A percentile compares a stretch with the other conserved stretches of the same genome.
phyloP scores from a whole-genome alignment of 2,888 invertebrate species.

The Linnaemya vulpina region DNA sequence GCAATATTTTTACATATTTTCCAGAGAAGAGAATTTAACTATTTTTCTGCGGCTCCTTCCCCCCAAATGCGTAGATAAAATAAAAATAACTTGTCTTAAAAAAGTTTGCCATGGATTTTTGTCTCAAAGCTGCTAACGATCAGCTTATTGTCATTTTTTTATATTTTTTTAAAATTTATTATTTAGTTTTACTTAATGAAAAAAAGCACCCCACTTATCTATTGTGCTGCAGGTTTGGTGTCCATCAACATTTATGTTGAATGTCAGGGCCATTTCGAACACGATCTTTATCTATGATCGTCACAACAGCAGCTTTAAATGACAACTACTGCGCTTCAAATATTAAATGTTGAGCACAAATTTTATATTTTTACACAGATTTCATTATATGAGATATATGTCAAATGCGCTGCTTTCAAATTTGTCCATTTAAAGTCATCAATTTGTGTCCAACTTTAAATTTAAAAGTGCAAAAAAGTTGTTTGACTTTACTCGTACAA shows the following conservation, averaged over 20 bases:
- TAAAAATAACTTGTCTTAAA: slow-evolving; percentile 32
- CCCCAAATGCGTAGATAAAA: neutral
- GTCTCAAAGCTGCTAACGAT: neutral
- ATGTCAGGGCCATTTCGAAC: slow-evolving; percentile 73
- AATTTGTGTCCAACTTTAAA: slow-evolving; percentile 35
- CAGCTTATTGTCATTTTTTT: slow-evolving; percentile 17
- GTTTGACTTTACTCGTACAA: no score
- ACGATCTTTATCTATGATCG: slow-evolving; percentile 47
- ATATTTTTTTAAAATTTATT: slow-evolving; percentile 14
- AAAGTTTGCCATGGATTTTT: slow-evolving; percentile 39
- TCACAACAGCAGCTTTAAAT: neutral
- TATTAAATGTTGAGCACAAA: slow-evolving; percentile 31
- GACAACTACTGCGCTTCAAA: slow-evolving; percentile 25
- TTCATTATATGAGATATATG: neutral
- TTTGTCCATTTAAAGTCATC: slow-evolving; percentile 56
- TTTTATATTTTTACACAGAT: slow-evolving; percentile 18
- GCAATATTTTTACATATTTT: no score
- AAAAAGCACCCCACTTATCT: slow-evolving; percentile 34
- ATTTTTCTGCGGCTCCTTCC: neutral
- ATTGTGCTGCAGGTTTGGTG: slow-evolving; percentile 31
- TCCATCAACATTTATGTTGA: slow-evolving; percentile 66
- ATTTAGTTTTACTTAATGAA: slow-evolving; percentile 13
- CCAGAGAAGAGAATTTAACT: slow-evolving; percentile 10
- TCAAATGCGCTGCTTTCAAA: slow-evolving; percentile 24
- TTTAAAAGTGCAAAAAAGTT: neutral